These are phyloP conservation scores for Mesochorus sp. DNA, from an alignment of 2,888 invertebrate species.

Conservation along the genomic window DNA sequence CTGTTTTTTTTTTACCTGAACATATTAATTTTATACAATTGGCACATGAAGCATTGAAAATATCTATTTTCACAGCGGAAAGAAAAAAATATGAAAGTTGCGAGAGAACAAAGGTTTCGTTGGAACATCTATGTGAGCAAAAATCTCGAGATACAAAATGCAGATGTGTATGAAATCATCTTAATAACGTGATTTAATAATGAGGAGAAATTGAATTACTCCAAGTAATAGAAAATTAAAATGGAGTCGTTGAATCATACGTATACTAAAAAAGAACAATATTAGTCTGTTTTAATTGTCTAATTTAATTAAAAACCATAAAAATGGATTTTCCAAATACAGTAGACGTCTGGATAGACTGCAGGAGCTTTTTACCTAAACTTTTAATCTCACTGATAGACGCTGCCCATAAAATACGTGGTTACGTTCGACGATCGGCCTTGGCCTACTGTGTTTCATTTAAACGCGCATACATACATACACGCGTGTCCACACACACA, in stretches of 20 bases:
- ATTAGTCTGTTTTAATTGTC: too few relatives aligned
- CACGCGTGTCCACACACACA: neutral
- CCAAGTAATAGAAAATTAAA: neutral
- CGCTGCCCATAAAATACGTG: too few relatives aligned
- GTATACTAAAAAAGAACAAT: too few relatives aligned
- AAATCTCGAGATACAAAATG: neutral
- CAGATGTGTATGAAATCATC: neutral
- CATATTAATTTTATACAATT: neutral
- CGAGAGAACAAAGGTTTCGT: constrained; percentile 17
- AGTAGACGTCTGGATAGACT: too few relatives aligned
- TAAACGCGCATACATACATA: constrained; percentile 9
- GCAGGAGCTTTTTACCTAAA: neutral
- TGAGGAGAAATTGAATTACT: neutral
- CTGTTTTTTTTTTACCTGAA: neutral
- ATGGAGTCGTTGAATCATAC: neutral
- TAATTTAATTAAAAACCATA: too few relatives aligned
- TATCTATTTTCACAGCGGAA: neutral
- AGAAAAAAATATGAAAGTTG: constrained; percentile 19
- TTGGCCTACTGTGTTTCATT: constrained; percentile 65
- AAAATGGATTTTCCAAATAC: too few relatives aligned
- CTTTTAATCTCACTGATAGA: neutral
- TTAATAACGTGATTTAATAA: neutral
- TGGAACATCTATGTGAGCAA: constrained; percentile 1
- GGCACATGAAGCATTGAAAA: neutral
- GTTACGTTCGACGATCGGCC: constrained; percentile 58